Conservation (phyloP, 2,797 vertebrate genomes). For the Halcyon chelicuti region DNA sequence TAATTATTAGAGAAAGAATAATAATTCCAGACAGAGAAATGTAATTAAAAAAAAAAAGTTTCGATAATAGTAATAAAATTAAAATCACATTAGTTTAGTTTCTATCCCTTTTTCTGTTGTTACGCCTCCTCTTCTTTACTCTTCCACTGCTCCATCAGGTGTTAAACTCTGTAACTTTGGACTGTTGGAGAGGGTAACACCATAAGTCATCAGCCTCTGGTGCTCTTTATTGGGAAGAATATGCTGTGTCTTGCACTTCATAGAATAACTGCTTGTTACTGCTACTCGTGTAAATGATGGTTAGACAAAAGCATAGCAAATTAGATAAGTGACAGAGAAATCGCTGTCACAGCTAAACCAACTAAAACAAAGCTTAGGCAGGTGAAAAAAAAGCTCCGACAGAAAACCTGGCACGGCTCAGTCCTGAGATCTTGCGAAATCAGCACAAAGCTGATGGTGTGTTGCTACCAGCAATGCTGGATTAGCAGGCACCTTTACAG, state of each 20-base stretch:
- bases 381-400: neutral
- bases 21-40: neutral
- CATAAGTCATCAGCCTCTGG: neutral
- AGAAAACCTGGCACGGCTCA: neutral
- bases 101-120: neutral
- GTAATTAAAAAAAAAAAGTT: neutral
- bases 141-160: fast-evolving
- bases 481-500: neutral
- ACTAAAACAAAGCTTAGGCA: neutral
- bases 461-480: no score
- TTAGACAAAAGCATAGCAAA: neutral
- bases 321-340: neutral
- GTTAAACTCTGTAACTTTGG: neutral
- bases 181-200: neutral
- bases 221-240: neutral
- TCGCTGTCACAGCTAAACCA: neutral
- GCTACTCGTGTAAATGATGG: neutral
- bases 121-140: neutral
- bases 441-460: neutral
- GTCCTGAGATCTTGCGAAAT: neutral
- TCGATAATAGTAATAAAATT: neutral
- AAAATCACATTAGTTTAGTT: neutral
- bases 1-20: neutral
- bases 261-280: neutral
- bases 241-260: neutral